Conservation (phyloP, 2,888 invertebrate genomes). For the Cyclophora albipunctata region DNA sequence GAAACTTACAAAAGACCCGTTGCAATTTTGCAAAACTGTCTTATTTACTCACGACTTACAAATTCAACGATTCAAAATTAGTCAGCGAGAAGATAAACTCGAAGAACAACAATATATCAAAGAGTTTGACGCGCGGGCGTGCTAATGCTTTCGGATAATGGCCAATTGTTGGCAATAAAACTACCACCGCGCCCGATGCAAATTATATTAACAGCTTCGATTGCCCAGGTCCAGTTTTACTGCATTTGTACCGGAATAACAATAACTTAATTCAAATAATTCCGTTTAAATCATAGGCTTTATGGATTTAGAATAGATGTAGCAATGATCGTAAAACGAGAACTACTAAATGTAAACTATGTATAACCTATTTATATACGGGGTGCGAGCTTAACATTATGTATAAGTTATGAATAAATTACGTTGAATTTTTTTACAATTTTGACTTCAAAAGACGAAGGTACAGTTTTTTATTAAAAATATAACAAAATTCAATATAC, state of each 20-base stretch:
- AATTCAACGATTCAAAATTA: constrained; percentile 10
- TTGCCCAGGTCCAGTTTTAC: constrained; percentile 33
- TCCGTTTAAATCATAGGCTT: constrained; percentile 2
- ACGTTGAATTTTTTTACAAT: no score
- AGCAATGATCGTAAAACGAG: no score
- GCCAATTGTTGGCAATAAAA: constrained; percentile 57
- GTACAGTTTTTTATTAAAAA: no score
- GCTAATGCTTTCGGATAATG: constrained; percentile 51
- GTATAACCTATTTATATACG: no score
- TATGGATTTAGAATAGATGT: neutral
- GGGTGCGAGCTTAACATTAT: no score
- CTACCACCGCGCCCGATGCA: constrained; percentile 50
- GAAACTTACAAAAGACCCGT: no score
- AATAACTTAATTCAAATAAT: constrained; percentile 45
- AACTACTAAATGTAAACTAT: no score
- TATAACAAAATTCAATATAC: no score
- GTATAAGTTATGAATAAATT: no score
- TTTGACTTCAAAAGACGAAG: no score
- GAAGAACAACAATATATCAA: constrained; percentile 40
- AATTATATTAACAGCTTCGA: constrained; percentile 44
- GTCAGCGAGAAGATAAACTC: constrained; percentile 10
- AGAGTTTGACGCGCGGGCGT: constrained; percentile 42
- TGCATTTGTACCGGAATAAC: constrained; percentile 32
- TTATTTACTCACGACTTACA: neutral
- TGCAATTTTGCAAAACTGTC: neutral